Evolutionary conservation across 2,797 vertebrate species (phyloP), one percentile per base, ranked within the genome.

Genomic region (Octomys mimax): DNA sequence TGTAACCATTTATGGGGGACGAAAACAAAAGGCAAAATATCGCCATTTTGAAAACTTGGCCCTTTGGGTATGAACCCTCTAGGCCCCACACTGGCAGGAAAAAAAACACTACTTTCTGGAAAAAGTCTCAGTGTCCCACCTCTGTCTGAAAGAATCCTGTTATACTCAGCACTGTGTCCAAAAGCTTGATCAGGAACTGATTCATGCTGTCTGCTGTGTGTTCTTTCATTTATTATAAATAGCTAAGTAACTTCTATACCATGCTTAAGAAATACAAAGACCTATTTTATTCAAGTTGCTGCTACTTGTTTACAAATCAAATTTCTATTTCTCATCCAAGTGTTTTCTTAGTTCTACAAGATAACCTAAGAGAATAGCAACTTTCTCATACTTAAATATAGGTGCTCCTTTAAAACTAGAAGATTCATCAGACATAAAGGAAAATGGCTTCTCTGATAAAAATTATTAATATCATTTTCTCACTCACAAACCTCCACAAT

Each of bases 261-360:
- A 93, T 28, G 61, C 13, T 49, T 75, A 22, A 28, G 36, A 70
- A 75, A 70, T 71, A 78, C 42, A 93, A 89, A 90, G 49, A 14
- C 10, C 16, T 46, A 78, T 57, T 78, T 89, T 83, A 84, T 89
- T 91, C 71, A 87, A 64, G 57, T 31, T 84, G 10, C 89, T 90
- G 12, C 14, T 95, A 57, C 91, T 4, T 95, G 36, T 24, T 84
- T 95, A 92, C 16, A 89, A 95, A 68, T 92, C 59, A 79, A 96
- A 80, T 24, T n/a, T 88, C n/a, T 79, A 26, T 96, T 89, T 57
- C 52, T 75, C 36, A 71, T 22, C 19, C 36, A 83, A 33, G 13
- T 70, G 18, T 64, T 79, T 93, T 87, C 84, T 91, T 28, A 73
- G 21, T 26, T 81, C 57, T 91, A 28, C 3, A 79, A 83, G 39